Evolutionary conservation across 2,797 vertebrate genomes (phyloP), one percentile per base, ranked within the genome.

Genomic region (Phrynocephalus forsythii): DNA sequence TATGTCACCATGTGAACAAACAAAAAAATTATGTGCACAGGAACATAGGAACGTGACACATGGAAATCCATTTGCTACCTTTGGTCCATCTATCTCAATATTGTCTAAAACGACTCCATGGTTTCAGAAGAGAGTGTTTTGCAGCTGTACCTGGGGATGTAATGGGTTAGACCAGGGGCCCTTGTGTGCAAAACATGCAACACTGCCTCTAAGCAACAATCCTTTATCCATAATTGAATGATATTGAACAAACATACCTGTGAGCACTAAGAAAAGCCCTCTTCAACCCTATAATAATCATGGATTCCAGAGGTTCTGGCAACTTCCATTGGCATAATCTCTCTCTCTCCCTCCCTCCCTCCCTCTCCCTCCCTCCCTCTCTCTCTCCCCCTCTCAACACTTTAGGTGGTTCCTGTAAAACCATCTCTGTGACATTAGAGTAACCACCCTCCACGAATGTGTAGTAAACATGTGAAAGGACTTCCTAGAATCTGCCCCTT

Each of bases 211-310:
- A 63, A 63, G 60, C 60, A 18, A 63, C 13, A 15, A 13, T 78
- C 50, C 10, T 69, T 69, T 28, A 16, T 16, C 28, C 26, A 52
- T 52, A 5, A 94, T 90, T 86, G 91, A 91, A 86, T 90, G 92
- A 94, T 94, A 95, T 94, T 88, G 94, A 94, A 92, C 93, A 63
- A 94, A 92, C 92, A 63, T 63, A 63, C 15, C 60, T 63, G 60
- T 15, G 60, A 63, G 16, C 18, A 20, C 60, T 63, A 63, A 63
- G 20, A 63, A 63, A 63, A 63, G 13, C 20, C 15, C 18, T 63
- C 18, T 63, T 63, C 18, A 63, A 63, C 60, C 18, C 15, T 63
- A 20, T 63, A 18, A 63, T 63, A 63, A 63, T 56, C 3, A 56
- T 56, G 52, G 52, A 13, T 56, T 9, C 52, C 52, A 56, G 52